Evolutionary conservation across 2,113 vertebrate species (phyloP), one percentile per base, ranked within the genome.

Genomic region (Phrynosoma blainvillii): DNA sequence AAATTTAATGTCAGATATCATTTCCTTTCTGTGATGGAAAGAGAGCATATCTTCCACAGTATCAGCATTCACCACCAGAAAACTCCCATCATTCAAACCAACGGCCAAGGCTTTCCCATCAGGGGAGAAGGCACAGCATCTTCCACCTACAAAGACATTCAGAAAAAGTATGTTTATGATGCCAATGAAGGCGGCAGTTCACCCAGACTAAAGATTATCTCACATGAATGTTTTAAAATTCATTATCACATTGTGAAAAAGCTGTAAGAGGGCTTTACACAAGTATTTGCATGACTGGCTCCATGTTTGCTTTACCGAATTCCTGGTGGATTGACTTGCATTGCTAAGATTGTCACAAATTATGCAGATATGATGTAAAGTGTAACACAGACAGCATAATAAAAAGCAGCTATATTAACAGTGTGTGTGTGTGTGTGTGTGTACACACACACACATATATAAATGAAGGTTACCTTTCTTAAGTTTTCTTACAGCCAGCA

Each of bases 31-130:
- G 96, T 99, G 99, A 94, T 99, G 99, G 91, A 99, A 99, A 77
- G 98, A 98, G 87, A 99, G 98, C 98, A 99, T 99, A 96, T 99
- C 99, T 95, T 99, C 99, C 90, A 99, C 97, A 0, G 98, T 99
- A 93, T 99, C 98, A 0, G 98, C 98, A 14, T 99, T 99, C 76
- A 99, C 99, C 76, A 99, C 99, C 93, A 99, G 96, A 93, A 99
- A 99, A 91, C 99, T 99, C 79, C 99, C 99, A 16, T 99, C 99
- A 0, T 98, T 99, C 91, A 99, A 89, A 13, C 99, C 99, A 1
- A 99, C 98, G 0, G 99, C 98, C 94, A 99, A 97, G 90, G 98
- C 98, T 92, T 99, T 99, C 32, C 99, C 99, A 5, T 99, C 99
- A 0, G 99, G 98, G 86, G 99, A 99, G 93, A 99, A 99, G 94